A percentile compares a stretch with the other conserved stretches of the same genome.
phyloP scores from a whole-genome alignment of 2,888 invertebrate genomes.

The Ectemnius cavifrons region DNA sequence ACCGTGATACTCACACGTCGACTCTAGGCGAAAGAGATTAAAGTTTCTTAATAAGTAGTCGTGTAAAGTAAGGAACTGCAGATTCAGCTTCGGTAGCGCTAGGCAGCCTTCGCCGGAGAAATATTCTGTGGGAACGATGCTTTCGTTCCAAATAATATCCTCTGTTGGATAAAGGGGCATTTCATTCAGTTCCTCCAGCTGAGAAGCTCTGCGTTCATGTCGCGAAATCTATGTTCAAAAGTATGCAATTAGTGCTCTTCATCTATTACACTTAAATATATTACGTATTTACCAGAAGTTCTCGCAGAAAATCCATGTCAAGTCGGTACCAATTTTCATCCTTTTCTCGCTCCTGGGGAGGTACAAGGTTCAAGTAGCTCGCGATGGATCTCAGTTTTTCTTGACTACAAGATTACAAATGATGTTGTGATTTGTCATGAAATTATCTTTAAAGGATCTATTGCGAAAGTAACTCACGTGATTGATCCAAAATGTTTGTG shows the following conservation, averaged over 20 bases:
- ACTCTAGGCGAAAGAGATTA: slow-evolving; percentile 97
- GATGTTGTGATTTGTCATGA: neutral
- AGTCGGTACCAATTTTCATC: slow-evolving; percentile 87
- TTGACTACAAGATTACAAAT: slow-evolving; percentile 78
- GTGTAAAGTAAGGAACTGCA: slow-evolving; percentile 98
- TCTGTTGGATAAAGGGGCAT: slow-evolving; percentile 99
- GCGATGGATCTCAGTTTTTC: slow-evolving; percentile 91
- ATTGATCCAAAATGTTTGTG: slow-evolving; percentile 90
- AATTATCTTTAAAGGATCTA: neutral
- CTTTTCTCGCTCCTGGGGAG: slow-evolving; percentile 84
- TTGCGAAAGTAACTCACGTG: slow-evolving; percentile 78
- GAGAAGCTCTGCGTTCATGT: slow-evolving; percentile 93
- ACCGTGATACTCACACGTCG: slow-evolving; percentile 89
- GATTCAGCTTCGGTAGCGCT: slow-evolving; percentile 97
- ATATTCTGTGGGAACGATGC: slow-evolving; percentile 98
- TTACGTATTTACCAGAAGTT: slow-evolving; percentile 85
- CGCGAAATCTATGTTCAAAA: slow-evolving; percentile 83
- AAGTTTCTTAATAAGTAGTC: slow-evolving; percentile 98
- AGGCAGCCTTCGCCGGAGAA: slow-evolving; percentile 97
- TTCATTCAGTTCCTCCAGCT: slow-evolving; percentile 95
- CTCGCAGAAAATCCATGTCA: slow-evolving; percentile 90
- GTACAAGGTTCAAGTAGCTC: slow-evolving; percentile 91
- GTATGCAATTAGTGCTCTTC: neutral
- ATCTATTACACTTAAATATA: neutral
- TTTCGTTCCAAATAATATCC: slow-evolving; percentile 99